phyloP scores from a whole-genome alignment of 2,888 invertebrate species.

The Drosophila meridiana region DNA sequence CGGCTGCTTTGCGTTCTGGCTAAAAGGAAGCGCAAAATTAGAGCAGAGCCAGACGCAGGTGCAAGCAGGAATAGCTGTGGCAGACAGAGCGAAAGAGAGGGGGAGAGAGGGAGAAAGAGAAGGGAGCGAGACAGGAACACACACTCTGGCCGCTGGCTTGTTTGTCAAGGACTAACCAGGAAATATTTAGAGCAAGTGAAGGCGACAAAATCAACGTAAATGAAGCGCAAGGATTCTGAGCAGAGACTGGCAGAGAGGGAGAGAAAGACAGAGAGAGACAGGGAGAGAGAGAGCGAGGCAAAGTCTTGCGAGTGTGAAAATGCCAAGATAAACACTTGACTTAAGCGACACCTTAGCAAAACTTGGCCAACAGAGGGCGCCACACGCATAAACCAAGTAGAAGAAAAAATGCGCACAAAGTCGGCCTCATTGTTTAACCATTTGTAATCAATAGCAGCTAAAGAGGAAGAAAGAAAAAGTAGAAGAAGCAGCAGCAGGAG shows the following conservation, averaged over 20 bases:
- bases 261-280: background rate
- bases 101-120: background rate
- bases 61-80: conserved; percentile 16
- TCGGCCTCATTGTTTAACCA: conserved; percentile 63
- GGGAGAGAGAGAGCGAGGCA: background rate
- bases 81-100: background rate
- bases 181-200: conserved; percentile 67
- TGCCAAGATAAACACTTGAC: conserved; percentile 60
- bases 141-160: conserved; percentile 55
- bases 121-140: background rate
- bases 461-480: no score
- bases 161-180: conserved; percentile 70
- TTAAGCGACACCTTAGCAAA: conserved; percentile 32
- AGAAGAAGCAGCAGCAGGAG: no score
- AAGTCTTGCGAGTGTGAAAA: conserved; percentile 38
- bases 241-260: background rate
- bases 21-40: conserved; percentile 72
- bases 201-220: conserved; percentile 76
- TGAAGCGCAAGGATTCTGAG: conserved; percentile 65
- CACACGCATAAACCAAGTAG: background rate
- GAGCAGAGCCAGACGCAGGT: conserved; percentile 57
- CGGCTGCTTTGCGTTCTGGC: conserved; percentile 51
- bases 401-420: conserved; percentile 11
- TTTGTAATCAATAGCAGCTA: conserved; percentile 71
- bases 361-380: conserved; percentile 25